Conservation (phyloP, 2,888 invertebrate species). For the Drosophila anomalata region DNA sequence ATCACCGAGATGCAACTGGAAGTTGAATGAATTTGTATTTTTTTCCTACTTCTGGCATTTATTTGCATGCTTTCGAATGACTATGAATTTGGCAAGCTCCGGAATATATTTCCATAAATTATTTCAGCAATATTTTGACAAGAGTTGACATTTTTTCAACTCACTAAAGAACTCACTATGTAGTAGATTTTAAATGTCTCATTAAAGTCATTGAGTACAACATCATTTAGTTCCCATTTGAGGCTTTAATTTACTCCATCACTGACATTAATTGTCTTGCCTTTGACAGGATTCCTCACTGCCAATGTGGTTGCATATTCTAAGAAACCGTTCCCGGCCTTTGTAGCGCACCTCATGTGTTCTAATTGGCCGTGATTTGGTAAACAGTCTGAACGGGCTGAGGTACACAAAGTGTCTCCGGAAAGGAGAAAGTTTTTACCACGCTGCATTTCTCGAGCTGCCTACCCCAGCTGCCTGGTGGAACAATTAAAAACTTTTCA, state of each 20-base stretch:
- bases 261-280: neutral
- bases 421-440: neutral
- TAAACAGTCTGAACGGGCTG: slow-evolving; percentile 13
- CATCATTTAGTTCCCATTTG: neutral
- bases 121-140: neutral
- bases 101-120: slow-evolving; percentile 26
- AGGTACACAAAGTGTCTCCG: neutral
- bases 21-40: neutral
- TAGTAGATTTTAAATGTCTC: neutral
- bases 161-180: neutral
- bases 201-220: neutral
- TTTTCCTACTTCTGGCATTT: neutral
- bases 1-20: slow-evolving; percentile 24
- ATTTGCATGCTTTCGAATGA: slow-evolving; percentile 35
- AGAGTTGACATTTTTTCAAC: too few species aligned
- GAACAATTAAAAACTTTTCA: slow-evolving; percentile 36
- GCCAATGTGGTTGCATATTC: neutral
- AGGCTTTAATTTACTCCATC: neutral
- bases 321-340: slow-evolving; percentile 10
- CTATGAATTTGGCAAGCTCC: slow-evolving; percentile 33
- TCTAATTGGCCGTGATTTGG: slow-evolving; percentile 54
- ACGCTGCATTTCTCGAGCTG: slow-evolving; percentile 12
- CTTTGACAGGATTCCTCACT: slow-evolving; percentile 1
- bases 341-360: slow-evolving; percentile 15
- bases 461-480: slow-evolving; percentile 1